A percentile compares a stretch with the other conserved stretches of the same genome.
These are phyloP conservation scores for Platyura marginata DNA, from an alignment of 1,140 invertebrate genomes.

Conservation along the genomic window DNA sequence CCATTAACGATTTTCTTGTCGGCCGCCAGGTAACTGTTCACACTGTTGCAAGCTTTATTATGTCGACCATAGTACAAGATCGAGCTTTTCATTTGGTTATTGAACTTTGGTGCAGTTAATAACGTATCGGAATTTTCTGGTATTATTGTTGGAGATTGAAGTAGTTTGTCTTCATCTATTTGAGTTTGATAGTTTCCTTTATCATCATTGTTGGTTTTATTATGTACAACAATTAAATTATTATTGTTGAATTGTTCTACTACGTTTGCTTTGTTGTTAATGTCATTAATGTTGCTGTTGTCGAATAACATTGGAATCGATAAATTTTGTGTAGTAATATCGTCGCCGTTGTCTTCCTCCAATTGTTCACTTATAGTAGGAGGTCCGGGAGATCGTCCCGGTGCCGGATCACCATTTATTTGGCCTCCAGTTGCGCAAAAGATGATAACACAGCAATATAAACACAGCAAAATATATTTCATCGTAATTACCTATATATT, in stretches of 20 bases:
- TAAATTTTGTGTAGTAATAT: neutral
- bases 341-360: neutral
- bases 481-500: too few relatives aligned
- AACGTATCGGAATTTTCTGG: neutral
- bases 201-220: too few relatives aligned
- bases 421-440: constrained; percentile 4
- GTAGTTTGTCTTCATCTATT: neutral
- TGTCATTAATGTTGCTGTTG: neutral
- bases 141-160: neutral
- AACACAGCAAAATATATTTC: neutral
- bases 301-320: neutral
- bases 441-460: neutral
- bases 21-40: neutral
- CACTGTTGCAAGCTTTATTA: neutral
- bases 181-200: too few relatives aligned
- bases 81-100: neutral
- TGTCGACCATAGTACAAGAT: neutral
- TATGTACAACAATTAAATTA: neutral
- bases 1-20: constrained; percentile 3
- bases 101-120: neutral
- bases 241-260: neutral
- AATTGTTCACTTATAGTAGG: constrained; percentile 5
- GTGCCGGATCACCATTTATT: constrained; percentile 17
- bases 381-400: constrained; percentile 20
- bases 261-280: neutral